Evolutionary conservation across 2,113 vertebrate species (phyloP).

Genomic region (Colossoma macropomum): DNA sequence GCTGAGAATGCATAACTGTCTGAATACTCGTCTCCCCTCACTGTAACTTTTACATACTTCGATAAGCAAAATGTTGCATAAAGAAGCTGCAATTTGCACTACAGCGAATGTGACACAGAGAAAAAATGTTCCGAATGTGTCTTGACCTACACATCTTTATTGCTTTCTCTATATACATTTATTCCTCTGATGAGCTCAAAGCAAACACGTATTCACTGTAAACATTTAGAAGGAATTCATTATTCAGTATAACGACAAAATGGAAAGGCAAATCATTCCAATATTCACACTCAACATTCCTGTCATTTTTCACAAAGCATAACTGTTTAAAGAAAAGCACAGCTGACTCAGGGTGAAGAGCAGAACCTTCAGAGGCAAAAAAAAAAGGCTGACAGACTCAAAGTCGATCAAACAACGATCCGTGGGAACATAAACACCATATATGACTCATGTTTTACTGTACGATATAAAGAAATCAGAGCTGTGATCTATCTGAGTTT

Average conservation of each 20-base stretch:
- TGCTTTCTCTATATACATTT: slow-evolving; percentile 69
- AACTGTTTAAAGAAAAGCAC: neutral
- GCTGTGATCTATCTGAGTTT: neutral
- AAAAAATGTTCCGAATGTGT: neutral
- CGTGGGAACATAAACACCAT: too few relatives aligned
- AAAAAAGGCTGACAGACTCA: neutral
- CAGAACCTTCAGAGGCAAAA: neutral
- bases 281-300: slow-evolving; percentile 5
- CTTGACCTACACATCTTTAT: slow-evolving; percentile 59
- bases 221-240: slow-evolving; percentile 56
- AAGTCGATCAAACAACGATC: neutral
- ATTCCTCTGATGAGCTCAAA: slow-evolving; percentile 56
- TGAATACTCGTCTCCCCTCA: too few relatives aligned
- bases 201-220: slow-evolving; percentile 45
- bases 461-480: too few relatives aligned
- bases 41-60: too few relatives aligned
- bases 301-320: neutral
- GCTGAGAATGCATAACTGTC: too few relatives aligned
- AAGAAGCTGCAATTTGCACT: too few relatives aligned
- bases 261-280: slow-evolving; percentile 12
- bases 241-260: slow-evolving; percentile 19
- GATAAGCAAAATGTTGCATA: too few relatives aligned
- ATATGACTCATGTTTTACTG: neutral
- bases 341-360: neutral
- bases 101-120: neutral